Base-by-base conservation (phyloP, 2,888 invertebrate genomes). In the Yponomeuta malinellus region DNA sequence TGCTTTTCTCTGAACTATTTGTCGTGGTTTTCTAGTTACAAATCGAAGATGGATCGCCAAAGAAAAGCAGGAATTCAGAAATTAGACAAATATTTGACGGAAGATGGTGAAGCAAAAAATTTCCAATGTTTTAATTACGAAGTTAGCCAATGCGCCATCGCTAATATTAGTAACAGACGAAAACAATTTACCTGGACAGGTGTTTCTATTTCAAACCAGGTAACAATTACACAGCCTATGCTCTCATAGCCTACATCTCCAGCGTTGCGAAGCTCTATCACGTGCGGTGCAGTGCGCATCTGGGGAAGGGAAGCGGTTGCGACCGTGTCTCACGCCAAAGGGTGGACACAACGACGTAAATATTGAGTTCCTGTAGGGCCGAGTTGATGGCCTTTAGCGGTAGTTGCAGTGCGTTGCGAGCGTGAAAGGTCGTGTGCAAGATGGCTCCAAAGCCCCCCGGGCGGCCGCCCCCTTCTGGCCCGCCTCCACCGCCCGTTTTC, bases 401-500 rank as follows among this genome's bases (percentile, higher is more conserved):
- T 71, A 71, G 79, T 80, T 65, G 74, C 72, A 76, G 73, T 73
- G 78, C 78, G 77, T 78, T 75, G 75, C 74, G 73, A 77, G 79
- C 73, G 75, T 74, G 73, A 78, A 79, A 73, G 71, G 76, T 73
- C 75, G 82, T 84, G 84, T 84, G 74, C 77, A 93, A 91, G 71
- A 93, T 92, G 80, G 93, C 94, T 73, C 95, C 95, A 72, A 94
- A 94, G 72, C 94, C 94, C 71, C 95, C 95, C 31, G 93, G 94
- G 65, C 95, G 95, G 70, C 94, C 93, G 69, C 93, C 93, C 37
- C 93, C 95, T 68, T 95, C 95, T 12, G 94, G 23, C 23, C 23
- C 23, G 23, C 23, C 23, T 23, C 23, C 23, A 23, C 23, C 23
- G 23, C 91, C 93, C 2, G 82, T 90, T 10, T 89, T 91, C 68